Evolutionary conservation across 2,888 invertebrate genomes (phyloP).

Genomic region (Charanyca ferruginea): DNA sequence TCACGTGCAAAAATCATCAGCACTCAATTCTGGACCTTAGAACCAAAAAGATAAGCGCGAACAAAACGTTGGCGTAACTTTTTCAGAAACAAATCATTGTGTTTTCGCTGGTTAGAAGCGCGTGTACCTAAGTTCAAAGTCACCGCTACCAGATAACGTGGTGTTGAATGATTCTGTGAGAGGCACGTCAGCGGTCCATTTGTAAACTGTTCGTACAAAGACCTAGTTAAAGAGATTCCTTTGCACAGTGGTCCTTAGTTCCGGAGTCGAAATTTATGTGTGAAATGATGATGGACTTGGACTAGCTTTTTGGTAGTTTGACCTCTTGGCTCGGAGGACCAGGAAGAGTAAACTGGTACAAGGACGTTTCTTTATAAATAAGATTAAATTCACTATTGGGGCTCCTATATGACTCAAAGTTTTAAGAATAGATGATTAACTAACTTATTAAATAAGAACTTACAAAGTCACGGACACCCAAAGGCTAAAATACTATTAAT

Average conservation of each 20-base stretch:
- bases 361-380: constrained; percentile 13
- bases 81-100: constrained; percentile 23
- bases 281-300: constrained; percentile 54
- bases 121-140: constrained; percentile 82
- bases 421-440: too few species aligned
- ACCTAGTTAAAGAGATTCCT: constrained; percentile 54
- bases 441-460: too few species aligned
- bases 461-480: too few species aligned
- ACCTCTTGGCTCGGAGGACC: constrained; percentile 30
- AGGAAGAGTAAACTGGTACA: constrained; percentile 35
- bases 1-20: constrained; percentile 27
- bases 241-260: constrained; percentile 45
- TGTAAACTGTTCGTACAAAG: constrained; percentile 56
- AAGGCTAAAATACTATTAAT: too few species aligned
- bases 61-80: constrained; percentile 8
- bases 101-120: constrained; percentile 62
- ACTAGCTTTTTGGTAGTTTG: constrained; percentile 50
- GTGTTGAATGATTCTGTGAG: constrained; percentile 63
- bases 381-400: neutral
- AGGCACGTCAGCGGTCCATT: constrained; percentile 52
- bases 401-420: too few species aligned
- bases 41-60: constrained; percentile 23
- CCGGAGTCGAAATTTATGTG: constrained; percentile 60
- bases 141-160: constrained; percentile 74
- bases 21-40: constrained; percentile 44